Evolutionary conservation across 2,888 invertebrate species (phyloP), one percentile per base, ranked within the genome.

Genomic region (Eustalomyia histrio): DNA sequence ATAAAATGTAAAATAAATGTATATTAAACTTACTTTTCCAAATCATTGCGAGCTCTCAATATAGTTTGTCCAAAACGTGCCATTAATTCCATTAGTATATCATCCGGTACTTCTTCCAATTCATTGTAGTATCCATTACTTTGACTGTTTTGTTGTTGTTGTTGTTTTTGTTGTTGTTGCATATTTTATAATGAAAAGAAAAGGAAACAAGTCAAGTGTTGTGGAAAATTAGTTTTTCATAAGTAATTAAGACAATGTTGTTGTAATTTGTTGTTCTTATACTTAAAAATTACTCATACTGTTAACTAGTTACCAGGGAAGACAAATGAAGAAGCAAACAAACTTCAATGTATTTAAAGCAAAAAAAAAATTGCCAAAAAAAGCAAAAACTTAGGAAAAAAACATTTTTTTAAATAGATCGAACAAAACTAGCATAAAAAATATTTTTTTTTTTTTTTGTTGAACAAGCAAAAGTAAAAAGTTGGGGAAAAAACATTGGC

Each of bases 31-130:
- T 91, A 96, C 96, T 94, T 95, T 91, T 95, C 95, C 90, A 95
- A 92, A 90, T 95, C 95, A 90, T 95, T 95, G 87, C 94, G 93
- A 87, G 95, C 95, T 84, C 94, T 93, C 87, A 95, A 93, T 83
- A 96, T 93, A 85, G 95, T 94, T 90, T 94, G 95, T 84, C 94
- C 94, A 87, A 96, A 93, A 87, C 95, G 94, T 86, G 94, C 94
- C 87, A 96, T 92, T 90, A 96, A 92, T 86, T 95, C 95, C 91
- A 95, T 90, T 78, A 91, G 90, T 82, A 96, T 93, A 79, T 95
- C 94, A 90, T 96, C 95, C 0, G 96, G 95, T 86, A 95, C 95
- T 85, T 95, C 95, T 76, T 94, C 93, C 84, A 93, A 91, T 39
- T 93, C 93, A 83, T 92, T 79, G 87, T 91, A 92, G 89, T 92